These are phyloP conservation scores for Zoanthus gigantus DNA, from an alignment of 92 coral and sea anemone species.

Conservation along the genomic window DNA sequence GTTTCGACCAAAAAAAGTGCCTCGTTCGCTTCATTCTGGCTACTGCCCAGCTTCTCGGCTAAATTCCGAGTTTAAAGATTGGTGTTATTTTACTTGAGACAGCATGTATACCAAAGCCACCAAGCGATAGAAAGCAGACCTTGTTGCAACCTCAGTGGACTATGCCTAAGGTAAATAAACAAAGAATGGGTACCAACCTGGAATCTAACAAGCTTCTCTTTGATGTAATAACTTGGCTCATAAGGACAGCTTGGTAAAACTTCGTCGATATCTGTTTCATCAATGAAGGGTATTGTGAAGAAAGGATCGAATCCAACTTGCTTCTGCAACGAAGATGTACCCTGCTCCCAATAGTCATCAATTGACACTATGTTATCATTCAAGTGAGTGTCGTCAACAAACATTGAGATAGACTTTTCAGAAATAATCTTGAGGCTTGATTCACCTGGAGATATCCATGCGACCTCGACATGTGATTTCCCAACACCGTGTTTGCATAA, in stretches of 20 bases:
- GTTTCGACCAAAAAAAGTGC: no score
- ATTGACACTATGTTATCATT: constrained; percentile 55
- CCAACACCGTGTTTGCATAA: constrained; percentile 78
- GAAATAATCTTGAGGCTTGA: constrained; percentile 67
- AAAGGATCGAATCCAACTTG: constrained; percentile 34
- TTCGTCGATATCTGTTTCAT: constrained; percentile 35
- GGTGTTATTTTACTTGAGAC: no score
- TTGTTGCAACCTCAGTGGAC: no score
- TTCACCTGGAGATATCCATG: constrained; percentile 73
- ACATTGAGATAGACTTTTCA: constrained; percentile 54
- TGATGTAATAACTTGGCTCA: constrained; percentile 87
- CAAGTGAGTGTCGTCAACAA: constrained; percentile 69
- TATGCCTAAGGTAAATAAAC: background rate
- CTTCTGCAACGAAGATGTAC: constrained; percentile 35
- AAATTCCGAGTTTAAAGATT: no score
- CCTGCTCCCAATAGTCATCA: constrained; percentile 55
- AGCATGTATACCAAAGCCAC: no score
- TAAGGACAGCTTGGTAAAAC: constrained; percentile 76
- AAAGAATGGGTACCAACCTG: constrained; percentile 57
- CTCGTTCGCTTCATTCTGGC: no score
- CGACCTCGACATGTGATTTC: constrained; percentile 73
- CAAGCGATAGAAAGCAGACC: no score
- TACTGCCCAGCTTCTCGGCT: no score
- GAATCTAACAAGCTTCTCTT: constrained; percentile 72
- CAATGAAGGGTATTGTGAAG: constrained; percentile 55